Base-by-base conservation (phyloP, 2,113 vertebrate genomes). In the Erinaceus europaeus region DNA sequence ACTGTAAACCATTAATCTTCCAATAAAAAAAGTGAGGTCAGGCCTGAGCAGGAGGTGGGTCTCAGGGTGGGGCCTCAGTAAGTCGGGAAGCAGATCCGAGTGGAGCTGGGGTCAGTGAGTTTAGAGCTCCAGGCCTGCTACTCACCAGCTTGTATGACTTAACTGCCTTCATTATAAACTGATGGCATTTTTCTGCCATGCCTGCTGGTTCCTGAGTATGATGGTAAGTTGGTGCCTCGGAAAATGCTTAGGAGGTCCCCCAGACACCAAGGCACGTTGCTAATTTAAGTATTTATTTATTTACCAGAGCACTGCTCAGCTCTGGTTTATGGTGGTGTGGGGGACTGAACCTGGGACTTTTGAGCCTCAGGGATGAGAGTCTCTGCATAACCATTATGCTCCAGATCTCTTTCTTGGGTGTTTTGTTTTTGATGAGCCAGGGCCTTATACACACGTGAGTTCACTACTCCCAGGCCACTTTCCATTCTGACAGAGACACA, bases 251-350 rank as follows among this genome's bases (percentile, higher is more conserved):
- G n/a, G 59, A 27, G 79, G 32, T 53, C 53, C 32, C 77, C 40
- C 4, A 46, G 27, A 29, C 0, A 4, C 12, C 10, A 13, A 5
- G 6, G 32, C 21, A 18, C 20, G 29, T 23, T 5, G 1, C n/a
- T 40, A 55, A 9, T 4, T 57, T n/a, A n/a, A n/a, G n/a, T n/a
- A n/a, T n/a, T n/a, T n/a, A n/a, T n/a, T n/a, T n/a, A n/a, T n/a
- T n/a, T n/a, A n/a, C n/a, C n/a, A n/a, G n/a, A n/a, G n/a, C n/a
- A n/a, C n/a, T n/a, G n/a, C n/a, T n/a, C n/a, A n/a, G n/a, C n/a
- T n/a, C n/a, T n/a, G n/a, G n/a, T n/a, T n/a, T n/a, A n/a, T n/a
- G n/a, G n/a, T n/a, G n/a, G n/a, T n/a, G n/a, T n/a, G n/a, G n/a
- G n/a, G n/a, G n/a, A n/a, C n/a, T n/a, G n/a, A n/a, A n/a, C n/a